Conservation (phyloP, 2,888 invertebrate genomes). For the Luperina testacea region DNA sequence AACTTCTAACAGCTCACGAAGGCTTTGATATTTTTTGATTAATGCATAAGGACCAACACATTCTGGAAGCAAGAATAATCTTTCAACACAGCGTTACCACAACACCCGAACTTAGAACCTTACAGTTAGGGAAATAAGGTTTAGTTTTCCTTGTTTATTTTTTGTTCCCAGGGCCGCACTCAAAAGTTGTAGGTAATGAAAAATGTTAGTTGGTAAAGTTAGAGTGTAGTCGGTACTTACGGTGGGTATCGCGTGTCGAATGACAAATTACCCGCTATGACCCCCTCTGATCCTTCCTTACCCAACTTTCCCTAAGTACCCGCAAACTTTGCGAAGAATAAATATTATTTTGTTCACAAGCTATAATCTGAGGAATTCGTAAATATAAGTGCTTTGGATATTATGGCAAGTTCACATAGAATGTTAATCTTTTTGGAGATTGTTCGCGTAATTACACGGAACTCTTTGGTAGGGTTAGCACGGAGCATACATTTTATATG, state of each 20-base stretch:
- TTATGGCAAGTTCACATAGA: constrained; percentile 24
- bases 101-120: constrained; percentile 27
- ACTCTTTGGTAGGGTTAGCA: constrained; percentile 30
- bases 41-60: constrained; percentile 62
- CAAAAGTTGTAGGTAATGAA: constrained; percentile 79
- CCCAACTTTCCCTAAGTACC: constrained; percentile 66
- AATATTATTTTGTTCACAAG: constrained; percentile 70
- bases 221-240: constrained; percentile 75
- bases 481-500: constrained; percentile 44
- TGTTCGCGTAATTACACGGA: constrained; percentile 56
- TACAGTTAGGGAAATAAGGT: constrained; percentile 30
- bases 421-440: constrained; percentile 44
- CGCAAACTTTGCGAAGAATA: constrained; percentile 69
- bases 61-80: constrained; percentile 60
- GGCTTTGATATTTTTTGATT: constrained; percentile 66
- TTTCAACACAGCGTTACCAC: constrained; percentile 27
- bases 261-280: constrained; percentile 82
- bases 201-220: constrained; percentile 83
- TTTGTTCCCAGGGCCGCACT: constrained; percentile 63
- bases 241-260: constrained; percentile 83
- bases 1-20: constrained; percentile 58
- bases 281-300: constrained; percentile 76
- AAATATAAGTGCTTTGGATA: constrained; percentile 50
- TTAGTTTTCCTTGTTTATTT: constrained; percentile 27
- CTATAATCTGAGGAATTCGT: constrained; percentile 51